Evolutionary conservation across 2,888 invertebrate species (phyloP), one percentile per base, ranked within the genome.

Genomic region (Pristionchus mayeri): DNA sequence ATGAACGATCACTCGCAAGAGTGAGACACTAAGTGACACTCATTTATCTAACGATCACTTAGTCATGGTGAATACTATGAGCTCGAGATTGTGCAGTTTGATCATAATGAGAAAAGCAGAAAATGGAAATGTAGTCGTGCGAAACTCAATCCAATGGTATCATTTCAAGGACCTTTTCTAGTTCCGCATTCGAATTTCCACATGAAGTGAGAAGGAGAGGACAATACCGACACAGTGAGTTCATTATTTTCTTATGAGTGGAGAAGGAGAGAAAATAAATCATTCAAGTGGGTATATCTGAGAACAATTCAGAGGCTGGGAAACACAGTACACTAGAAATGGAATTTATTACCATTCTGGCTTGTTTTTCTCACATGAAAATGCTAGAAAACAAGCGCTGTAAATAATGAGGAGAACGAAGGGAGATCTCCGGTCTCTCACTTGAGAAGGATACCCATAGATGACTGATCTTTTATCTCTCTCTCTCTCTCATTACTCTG

Each of bases 141-240:
- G 63, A 63, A 63, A 63, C 34, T 34, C 34, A 37, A 63, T 30
- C 16, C 63, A 34, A 60, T 60, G 9, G 60, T 63, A 63, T 63
- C 34, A 37, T 34, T 63, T 60, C 57, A 11, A 60, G 4, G 24
- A 24, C 30, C 57, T 18, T 27, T 63, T 63, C 63, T 16, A 13
- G 63, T 63, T 63, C 63, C 63, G 1, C 30, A 60, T 60, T 60
- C 57, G 57, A 24, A 9, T 13, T 44, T 44, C 13, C 44, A 9
- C 44, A 9, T 44, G 7, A 44, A 13, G 6, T 9, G 44, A 44
- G 44, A 44, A 44, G 44, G 44, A 13, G 13, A 44, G 44, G 44
- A 6, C n/a, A n/a, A n/a, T n/a, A n/a, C n/a, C n/a, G n/a, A n/a
- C n/a, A n/a, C n/a, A n/a, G n/a, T n/a, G n/a, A n/a, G n/a, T n/a